phyloP scores from a whole-genome alignment of 2,797 vertebrate genomes.

The Taenioides sp. region DNA sequence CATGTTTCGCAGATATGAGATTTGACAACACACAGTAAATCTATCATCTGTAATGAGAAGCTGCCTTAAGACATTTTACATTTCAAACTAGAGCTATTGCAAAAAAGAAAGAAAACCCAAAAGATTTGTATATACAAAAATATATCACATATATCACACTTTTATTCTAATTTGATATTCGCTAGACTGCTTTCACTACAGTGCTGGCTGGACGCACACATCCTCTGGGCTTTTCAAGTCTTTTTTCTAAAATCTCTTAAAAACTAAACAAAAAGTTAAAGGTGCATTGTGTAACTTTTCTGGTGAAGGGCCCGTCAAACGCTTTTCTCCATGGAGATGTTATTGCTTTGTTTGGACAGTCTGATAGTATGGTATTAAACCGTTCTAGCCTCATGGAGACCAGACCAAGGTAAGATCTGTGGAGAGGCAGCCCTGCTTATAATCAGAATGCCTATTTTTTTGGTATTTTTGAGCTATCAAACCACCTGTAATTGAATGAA shows the following conservation, averaged over 20 bases:
- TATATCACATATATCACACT: conserved; percentile 88
- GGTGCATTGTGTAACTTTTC: too few species aligned
- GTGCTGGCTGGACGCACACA: conserved; percentile 82
- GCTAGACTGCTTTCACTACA: conserved; percentile 83
- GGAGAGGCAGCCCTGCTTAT: too few species aligned
- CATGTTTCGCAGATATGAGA: conserved; percentile 88
- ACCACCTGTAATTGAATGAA: too few species aligned
- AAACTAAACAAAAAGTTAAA: background rate
- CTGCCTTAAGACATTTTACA: conserved; percentile 94
- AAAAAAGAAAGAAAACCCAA: conserved; percentile 78
- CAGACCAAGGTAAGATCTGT: too few species aligned
- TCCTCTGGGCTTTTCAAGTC: conserved; percentile 71
- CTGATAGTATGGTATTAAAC: too few species aligned
- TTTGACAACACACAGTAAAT: conserved; percentile 81
- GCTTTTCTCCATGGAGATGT: too few species aligned
- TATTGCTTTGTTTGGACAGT: too few species aligned
- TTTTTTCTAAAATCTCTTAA: conserved; percentile 60
- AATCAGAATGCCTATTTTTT: too few species aligned
- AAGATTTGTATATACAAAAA: conserved; percentile 89
- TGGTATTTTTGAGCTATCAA: too few species aligned
- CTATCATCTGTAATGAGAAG: conserved; percentile 84
- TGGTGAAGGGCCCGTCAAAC: too few species aligned
- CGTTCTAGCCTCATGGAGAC: too few species aligned
- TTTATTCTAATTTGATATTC: conserved; percentile 85
- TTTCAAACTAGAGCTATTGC: conserved; percentile 82